These are phyloP conservation scores for Cathartes aura DNA, from an alignment of 2,113 vertebrate genomes.

Conservation along the genomic window DNA sequence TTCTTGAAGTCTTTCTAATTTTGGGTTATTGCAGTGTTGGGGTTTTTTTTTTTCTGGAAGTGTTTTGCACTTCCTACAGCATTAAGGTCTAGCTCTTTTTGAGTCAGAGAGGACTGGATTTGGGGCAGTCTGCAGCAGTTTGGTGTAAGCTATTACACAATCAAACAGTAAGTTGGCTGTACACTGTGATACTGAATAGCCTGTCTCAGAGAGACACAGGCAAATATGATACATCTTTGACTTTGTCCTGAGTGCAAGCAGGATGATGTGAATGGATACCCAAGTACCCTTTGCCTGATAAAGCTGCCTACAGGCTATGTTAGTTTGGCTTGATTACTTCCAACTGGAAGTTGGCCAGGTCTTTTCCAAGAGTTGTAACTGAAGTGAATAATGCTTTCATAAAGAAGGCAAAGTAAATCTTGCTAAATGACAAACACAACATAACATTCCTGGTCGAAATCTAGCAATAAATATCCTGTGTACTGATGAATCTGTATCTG, in stretches of 20 bases:
- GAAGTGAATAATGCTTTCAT: neutral
- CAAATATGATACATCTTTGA: neutral
- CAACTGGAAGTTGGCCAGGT: neutral
- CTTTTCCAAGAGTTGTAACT: neutral
- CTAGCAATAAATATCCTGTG: neutral
- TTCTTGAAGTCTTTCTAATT: neutral
- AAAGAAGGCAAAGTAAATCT: conserved; percentile 21
- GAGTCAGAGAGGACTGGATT: neutral
- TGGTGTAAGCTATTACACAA: neutral
- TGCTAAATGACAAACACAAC: conserved; percentile 18
- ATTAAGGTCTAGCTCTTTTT: neutral
- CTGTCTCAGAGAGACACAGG: neutral
- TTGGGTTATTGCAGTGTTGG: neutral
- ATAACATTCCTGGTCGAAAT: neutral
- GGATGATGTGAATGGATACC: neutral
- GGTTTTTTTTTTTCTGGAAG: neutral
- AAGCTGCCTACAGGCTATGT: neutral
- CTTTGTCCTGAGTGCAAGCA: neutral
- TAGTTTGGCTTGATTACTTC: neutral
- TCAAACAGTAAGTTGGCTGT: neutral
- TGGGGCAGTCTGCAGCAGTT: neutral
- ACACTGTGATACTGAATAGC: neutral
- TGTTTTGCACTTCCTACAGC: neutral
- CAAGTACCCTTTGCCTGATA: neutral
- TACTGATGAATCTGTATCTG: neutral